Base-by-base conservation (phyloP, 2,113 vertebrate genomes). In the Porphyrio hochstetteri region DNA sequence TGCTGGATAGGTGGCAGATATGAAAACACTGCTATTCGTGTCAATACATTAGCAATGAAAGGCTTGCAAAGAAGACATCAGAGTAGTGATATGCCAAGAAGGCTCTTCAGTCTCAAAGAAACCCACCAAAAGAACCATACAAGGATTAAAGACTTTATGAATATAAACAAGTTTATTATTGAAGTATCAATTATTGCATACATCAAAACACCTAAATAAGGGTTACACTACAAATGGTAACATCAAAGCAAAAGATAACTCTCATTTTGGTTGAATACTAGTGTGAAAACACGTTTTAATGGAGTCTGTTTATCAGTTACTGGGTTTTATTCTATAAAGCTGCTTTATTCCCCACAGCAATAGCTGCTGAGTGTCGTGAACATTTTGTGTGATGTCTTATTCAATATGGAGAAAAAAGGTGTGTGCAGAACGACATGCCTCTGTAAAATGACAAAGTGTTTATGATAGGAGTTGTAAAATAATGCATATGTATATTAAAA, bases 121-220 rank as follows among this genome's bases (percentile, higher is more conserved):
- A 60, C 70, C 70, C 68, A 76, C 86, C n/a, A 61, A 83, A 82
- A 94, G 50, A 84, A 67, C 27, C 42, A 46, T 67, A 63, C 20
- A 64, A 76, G 31, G 70, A 94, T 95, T 95, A 95, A 95, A 94
- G 69, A 48, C 27, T 40, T 93, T 90, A 83, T 84, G 64, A 92
- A 90, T 86, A 96, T 90, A 93, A 96, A 86, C 52, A 90, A 84
- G 80, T 92, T 93, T 81, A 94, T 97, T 95, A 95, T n/a, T 86
- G 93, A 97, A 90, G 67, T 61, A 93, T 89, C 87, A 93, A 87
- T 95, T 91, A 96, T 55, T 86, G 55, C 46, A 52, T 71, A 65
- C 56, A 88, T 96, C 82, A 96, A 93, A 94, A 87, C 46, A 90
- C 84, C 59, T 75, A 70, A 93, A 77, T 79, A 80, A 90, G n/a